These are phyloP conservation scores for Diloba caeruleocephala DNA, from an alignment of 2,888 invertebrate species.

Conservation along the genomic window DNA sequence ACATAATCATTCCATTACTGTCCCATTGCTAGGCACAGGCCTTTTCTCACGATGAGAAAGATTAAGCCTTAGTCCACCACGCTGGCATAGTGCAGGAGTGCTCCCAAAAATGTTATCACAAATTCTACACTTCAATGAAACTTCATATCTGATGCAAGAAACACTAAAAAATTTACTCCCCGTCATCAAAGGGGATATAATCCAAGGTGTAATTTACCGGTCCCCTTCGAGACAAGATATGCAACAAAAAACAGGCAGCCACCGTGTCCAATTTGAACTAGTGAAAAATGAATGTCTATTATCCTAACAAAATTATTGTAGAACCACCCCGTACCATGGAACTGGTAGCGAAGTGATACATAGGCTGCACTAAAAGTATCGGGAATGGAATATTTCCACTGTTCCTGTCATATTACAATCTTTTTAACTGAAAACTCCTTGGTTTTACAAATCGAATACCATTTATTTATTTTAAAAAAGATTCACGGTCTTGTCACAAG, in stretches of 20 bases:
- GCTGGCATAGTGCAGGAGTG: background rate
- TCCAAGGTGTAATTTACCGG: conserved; percentile 74
- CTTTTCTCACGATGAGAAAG: too few species aligned
- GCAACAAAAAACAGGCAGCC: conserved; percentile 76
- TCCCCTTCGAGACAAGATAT: conserved; percentile 61
- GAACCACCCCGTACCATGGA: conserved; percentile 63
- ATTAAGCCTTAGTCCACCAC: too few species aligned
- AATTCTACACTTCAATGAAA: conserved; percentile 9
- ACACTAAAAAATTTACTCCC: conserved; percentile 48
- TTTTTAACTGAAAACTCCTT: too few species aligned
- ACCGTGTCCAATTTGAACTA: conserved; percentile 81
- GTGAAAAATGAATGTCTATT: conserved; percentile 85
- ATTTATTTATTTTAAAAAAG: too few species aligned
- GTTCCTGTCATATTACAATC: too few species aligned
- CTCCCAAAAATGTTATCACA: background rate
- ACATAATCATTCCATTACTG: too few species aligned
- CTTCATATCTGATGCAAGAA: conserved; percentile 36
- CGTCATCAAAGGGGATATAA: conserved; percentile 54
- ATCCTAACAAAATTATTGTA: conserved; percentile 70
- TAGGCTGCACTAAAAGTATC: background rate
- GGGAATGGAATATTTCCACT: too few species aligned
- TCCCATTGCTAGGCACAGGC: too few species aligned
- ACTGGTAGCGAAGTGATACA: conserved; percentile 21
- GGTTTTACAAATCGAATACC: too few species aligned
- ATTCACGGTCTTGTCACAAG: too few species aligned